phyloP scores from a whole-genome alignment of 1,140 invertebrate genomes.

The Conus ventricosus region DNA sequence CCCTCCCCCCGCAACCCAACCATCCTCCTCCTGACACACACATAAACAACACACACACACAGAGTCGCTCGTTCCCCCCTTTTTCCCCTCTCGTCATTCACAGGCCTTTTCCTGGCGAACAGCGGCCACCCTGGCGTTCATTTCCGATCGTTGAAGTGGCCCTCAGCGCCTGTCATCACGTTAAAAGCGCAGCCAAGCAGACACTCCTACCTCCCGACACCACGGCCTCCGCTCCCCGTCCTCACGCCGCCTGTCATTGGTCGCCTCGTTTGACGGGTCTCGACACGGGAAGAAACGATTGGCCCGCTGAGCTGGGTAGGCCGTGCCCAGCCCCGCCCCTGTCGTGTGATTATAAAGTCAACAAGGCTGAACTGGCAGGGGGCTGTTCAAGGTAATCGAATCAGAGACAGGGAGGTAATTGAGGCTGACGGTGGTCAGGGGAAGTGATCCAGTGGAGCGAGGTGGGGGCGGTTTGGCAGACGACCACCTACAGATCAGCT shows the following conservation, averaged over 20 bases:
- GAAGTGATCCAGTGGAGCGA: not conserved
- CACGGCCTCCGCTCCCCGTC: not conserved
- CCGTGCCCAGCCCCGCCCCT: slow-evolving; percentile 11
- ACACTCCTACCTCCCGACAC: not conserved
- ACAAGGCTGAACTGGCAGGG: not conserved
- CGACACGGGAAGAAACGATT: not conserved
- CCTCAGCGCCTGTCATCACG: slow-evolving; percentile 15
- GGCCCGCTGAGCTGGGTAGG: not conserved
- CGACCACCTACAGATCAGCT: not conserved
- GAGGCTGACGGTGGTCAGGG: not conserved
- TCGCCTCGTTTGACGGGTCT: slow-evolving; percentile 22
- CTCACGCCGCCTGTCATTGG: slow-evolving; percentile 1
- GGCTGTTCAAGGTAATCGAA: slow-evolving; percentile 2
- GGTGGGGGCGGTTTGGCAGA: not conserved
- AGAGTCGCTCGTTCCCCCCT: too few species aligned
- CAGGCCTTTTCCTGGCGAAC: too few species aligned
- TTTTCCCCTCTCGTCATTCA: too few species aligned
- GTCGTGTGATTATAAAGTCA: slow-evolving; percentile 28
- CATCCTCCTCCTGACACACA: too few species aligned
- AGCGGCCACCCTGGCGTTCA: slow-evolving; percentile 6
- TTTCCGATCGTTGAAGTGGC: slow-evolving; percentile 30
- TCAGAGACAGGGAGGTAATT: not conserved
- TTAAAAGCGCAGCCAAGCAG: not conserved
- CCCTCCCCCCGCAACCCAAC: too few species aligned
- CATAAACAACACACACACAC: not conserved